These are phyloP conservation scores for Drosophila leonis DNA, from an alignment of 2,888 invertebrate genomes.

Conservation along the genomic window DNA sequence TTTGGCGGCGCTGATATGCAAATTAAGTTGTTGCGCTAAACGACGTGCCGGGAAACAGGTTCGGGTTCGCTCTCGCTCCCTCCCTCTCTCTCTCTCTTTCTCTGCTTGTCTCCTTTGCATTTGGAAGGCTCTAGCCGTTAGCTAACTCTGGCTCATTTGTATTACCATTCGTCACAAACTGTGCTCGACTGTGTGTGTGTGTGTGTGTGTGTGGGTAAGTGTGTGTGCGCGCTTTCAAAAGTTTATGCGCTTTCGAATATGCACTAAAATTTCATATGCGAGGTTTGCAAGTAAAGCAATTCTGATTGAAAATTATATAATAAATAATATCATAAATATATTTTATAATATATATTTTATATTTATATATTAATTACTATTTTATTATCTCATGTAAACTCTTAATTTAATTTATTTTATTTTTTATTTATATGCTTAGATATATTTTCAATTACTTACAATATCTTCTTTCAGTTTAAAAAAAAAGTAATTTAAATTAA, in stretches of 20 bases:
- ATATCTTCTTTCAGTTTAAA: no score
- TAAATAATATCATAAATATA: neutral
- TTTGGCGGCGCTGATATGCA: constrained; percentile 84
- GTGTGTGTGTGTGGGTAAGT: constrained; percentile 13
- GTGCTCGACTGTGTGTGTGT: constrained; percentile 8
- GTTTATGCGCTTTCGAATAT: constrained; percentile 59
- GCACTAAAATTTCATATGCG: constrained; percentile 57
- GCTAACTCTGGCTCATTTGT: constrained; percentile 67
- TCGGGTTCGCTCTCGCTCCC: constrained; percentile 21
- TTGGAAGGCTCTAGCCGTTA: constrained; percentile 21
- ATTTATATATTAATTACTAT: no score
- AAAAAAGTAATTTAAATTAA: no score
- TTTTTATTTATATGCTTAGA: no score
- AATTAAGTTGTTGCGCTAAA: constrained; percentile 85
- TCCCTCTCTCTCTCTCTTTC: neutral
- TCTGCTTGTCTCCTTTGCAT: neutral
- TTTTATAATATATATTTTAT: neutral
- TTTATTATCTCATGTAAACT: no score
- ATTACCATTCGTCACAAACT: constrained; percentile 77
- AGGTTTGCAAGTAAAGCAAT: constrained; percentile 36
- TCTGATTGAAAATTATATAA: neutral
- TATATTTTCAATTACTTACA: neutral
- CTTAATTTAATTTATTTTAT: no score
- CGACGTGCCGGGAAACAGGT: constrained; percentile 77
- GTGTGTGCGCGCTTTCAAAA: constrained; percentile 44